Conservation (phyloP, 2,888 invertebrate species). For the Onchidella celtica region DNA sequence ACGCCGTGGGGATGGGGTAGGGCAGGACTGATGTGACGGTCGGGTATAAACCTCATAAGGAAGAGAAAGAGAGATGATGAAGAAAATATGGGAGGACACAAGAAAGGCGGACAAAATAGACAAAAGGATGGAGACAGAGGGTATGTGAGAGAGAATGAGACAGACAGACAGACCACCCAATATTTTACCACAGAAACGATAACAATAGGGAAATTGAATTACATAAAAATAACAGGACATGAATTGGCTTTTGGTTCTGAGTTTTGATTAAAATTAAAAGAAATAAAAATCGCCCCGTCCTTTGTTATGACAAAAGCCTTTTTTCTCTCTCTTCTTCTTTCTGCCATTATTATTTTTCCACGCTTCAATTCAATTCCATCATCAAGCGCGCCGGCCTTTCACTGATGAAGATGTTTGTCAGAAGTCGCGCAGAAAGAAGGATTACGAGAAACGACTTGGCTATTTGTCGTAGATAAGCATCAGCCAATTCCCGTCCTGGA, state of each 20-base stretch:
- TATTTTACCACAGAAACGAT: no score
- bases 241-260: no score
- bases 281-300: no score
- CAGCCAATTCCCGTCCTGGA: constrained; percentile 4
- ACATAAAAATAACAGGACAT: no score
- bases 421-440: not conserved
- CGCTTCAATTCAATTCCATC: constrained; percentile 10
- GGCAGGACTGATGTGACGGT: no score
- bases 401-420: not conserved
- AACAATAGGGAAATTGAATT: no score
- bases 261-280: no score
- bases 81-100: not conserved
- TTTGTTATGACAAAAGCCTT: no score
- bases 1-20: no score
- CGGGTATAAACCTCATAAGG: no score
- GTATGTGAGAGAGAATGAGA: not conserved
- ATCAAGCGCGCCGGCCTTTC: not conserved
- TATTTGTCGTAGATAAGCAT: constrained; percentile 29
- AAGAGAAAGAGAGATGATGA: not conserved
- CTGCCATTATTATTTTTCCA: not conserved
- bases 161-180: not conserved
- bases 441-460: constrained; percentile 11
- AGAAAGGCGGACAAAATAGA: not conserved
- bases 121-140: not conserved
- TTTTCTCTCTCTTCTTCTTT: no score